Evolutionary conservation across 1,140 invertebrate genomes (phyloP), one percentile per base, ranked within the genome.

Genomic region (Wiebesia pumilae): DNA sequence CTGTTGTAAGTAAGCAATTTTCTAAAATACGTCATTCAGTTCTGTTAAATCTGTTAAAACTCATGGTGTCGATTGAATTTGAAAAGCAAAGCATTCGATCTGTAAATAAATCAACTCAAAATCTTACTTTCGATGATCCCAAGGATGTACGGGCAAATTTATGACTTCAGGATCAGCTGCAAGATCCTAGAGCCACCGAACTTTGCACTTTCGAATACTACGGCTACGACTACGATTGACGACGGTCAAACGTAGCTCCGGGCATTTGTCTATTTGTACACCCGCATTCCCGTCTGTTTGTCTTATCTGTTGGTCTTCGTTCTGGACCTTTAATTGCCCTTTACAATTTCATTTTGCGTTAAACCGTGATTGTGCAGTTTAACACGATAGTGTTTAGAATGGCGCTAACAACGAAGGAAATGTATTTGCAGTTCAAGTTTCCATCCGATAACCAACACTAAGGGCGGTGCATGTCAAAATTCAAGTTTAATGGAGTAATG

Each of bases 171-270:
- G 71, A 71, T 67, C 83, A 62, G 38, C 67, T 77, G 58, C 24
- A 38, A 73, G 30, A 40, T 58, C 19, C n/a, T 62, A 81, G 16
- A 84, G 62, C 83, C 83, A 79, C 73, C 83, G 73, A 84, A 84
- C 83, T 79, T 79, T 79, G 71, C 73, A 84, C 73, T 84, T 79
- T 84, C 83, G 58, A 84, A 84, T 65, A 35, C 82, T 73, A 24
- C 38, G 16, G 6, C 54, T 3, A 6, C 21, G 19, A 51, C 21
- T 54, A 73, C 19, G 21, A 62, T 30, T 67, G 58, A 27, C 7
- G 51, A 21, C 3, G 47, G 54, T 62, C 43, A 54, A 77, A 35
- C 19, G 24, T 43, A 65, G 58, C 71, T 51, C 19, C 12, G 16
- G 71, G 54, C 51, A 30, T 27, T 51, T 58, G 80, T 83, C 81